Conservation (phyloP, 1,140 invertebrate genomes). For the Heliconius congener region DNA sequence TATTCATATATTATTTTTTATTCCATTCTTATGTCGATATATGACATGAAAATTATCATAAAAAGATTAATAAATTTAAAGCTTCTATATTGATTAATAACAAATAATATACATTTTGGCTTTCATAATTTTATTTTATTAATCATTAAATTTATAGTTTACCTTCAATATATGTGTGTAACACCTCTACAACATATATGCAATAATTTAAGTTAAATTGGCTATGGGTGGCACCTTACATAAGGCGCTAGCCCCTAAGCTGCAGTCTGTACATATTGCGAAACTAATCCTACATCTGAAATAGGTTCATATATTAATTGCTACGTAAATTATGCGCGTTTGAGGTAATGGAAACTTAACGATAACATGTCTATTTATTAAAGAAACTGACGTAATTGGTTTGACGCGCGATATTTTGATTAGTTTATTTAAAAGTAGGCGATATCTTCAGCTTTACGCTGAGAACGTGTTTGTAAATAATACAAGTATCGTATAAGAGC, state of each 20-base stretch:
- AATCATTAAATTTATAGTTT: not conserved
- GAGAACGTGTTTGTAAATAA: conserved; percentile 12
- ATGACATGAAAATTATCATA: no score
- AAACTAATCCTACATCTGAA: conserved; percentile 29
- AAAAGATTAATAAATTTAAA: not conserved
- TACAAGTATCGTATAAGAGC: not conserved
- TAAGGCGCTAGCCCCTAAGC: conserved; percentile 64
- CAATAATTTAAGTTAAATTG: conserved; percentile 60
- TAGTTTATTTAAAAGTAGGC: conserved; percentile 5
- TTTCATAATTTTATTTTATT: not conserved
- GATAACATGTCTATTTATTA: conserved; percentile 18
- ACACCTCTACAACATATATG: conserved; percentile 20
- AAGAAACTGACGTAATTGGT: conserved; percentile 3
- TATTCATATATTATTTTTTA: no score
- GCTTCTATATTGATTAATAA: not conserved
- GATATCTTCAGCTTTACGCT: not conserved
- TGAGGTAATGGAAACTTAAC: conserved; percentile 24
- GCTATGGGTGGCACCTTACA: conserved; percentile 60
- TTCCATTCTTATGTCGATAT: no score
- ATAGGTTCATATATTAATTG: conserved; percentile 27
- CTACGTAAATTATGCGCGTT: conserved; percentile 26
- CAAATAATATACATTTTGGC: not conserved
- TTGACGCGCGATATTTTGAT: conserved; percentile 3
- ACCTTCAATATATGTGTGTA: conserved; percentile 13
- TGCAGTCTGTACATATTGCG: conserved; percentile 42